Conservation (phyloP, 2,113 vertebrate genomes). For the Mugil cephalus region DNA sequence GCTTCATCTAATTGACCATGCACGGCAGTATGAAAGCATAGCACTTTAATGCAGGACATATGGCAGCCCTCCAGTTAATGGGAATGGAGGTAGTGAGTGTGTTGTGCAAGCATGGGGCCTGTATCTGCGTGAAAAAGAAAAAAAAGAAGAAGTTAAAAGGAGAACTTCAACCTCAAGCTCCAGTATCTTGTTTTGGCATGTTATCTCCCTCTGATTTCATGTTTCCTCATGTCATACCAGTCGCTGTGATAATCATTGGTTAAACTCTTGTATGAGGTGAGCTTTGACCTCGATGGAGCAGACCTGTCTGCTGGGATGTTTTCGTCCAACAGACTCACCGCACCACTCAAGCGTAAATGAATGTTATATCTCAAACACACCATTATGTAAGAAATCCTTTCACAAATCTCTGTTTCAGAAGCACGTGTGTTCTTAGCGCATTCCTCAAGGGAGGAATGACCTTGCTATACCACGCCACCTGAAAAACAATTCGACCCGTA, state of each 20-base stretch:
- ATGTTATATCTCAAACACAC: neutral
- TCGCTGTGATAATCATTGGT: neutral
- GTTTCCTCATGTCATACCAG: too few species aligned
- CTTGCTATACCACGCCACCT: neutral
- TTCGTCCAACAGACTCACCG: neutral
- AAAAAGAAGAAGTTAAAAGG: too few species aligned
- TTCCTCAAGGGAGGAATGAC: constrained; percentile 27
- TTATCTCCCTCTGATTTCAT: too few species aligned
- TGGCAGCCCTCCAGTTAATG: too few species aligned
- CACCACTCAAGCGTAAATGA: constrained; percentile 9
- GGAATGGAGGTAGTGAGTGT: too few species aligned
- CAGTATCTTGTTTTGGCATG: too few species aligned
- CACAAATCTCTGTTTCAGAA: constrained; percentile 9
- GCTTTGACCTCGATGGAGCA: neutral
- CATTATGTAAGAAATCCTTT: constrained; percentile 17
- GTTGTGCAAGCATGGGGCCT: too few species aligned
- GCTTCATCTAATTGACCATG: too few species aligned
- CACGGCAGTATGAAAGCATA: too few species aligned
- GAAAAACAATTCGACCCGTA: constrained; percentile 2
- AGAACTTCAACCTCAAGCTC: too few species aligned
- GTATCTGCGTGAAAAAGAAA: too few species aligned
- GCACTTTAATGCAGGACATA: too few species aligned
- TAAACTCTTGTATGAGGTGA: constrained; percentile 16
- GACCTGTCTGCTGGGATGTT: neutral
- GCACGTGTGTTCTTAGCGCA: constrained; percentile 6